These are phyloP conservation scores for Hemiscyllium ocellatum DNA, from an alignment of 2,113 vertebrate genomes.

Conservation along the genomic window DNA sequence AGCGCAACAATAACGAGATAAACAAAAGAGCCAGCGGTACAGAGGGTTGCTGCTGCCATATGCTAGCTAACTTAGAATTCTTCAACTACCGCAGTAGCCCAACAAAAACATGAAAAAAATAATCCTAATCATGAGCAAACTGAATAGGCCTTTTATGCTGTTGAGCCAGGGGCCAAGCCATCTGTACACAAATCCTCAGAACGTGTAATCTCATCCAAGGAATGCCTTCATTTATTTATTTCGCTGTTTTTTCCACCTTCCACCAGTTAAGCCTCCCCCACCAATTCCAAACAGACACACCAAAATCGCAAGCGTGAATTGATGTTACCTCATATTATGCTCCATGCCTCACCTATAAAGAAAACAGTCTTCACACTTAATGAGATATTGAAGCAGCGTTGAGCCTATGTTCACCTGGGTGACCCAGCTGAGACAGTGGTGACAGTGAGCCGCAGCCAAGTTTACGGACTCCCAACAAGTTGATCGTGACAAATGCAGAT, in stretches of 20 bases:
- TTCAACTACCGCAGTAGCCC: slow-evolving; percentile 47
- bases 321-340: neutral
- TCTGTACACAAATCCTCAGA: slow-evolving; percentile 35
- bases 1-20: slow-evolving; percentile 84
- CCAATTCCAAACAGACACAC: neutral
- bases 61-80: slow-evolving; percentile 65
- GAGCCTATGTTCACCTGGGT: neutral
- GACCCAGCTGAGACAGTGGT: neutral
- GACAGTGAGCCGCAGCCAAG: neutral
- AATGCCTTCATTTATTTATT: slow-evolving; percentile 38
- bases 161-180: slow-evolving; percentile 49
- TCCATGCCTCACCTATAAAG: neutral
- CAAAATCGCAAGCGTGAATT: neutral
- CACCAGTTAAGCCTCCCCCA: neutral
- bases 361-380: slow-evolving; percentile 5
- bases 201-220: slow-evolving; percentile 37
- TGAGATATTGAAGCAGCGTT: neutral
- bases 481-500: neutral
- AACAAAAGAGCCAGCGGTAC: slow-evolving; percentile 86
- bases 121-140: slow-evolving; percentile 58
- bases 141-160: slow-evolving; percentile 60
- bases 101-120: slow-evolving; percentile 61
- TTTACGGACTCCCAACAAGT: neutral
- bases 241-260: slow-evolving; percentile 31
- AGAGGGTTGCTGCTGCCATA: slow-evolving; percentile 81